phyloP scores from a whole-genome alignment of 2,888 invertebrate species.

The Saturnia pavonia region DNA sequence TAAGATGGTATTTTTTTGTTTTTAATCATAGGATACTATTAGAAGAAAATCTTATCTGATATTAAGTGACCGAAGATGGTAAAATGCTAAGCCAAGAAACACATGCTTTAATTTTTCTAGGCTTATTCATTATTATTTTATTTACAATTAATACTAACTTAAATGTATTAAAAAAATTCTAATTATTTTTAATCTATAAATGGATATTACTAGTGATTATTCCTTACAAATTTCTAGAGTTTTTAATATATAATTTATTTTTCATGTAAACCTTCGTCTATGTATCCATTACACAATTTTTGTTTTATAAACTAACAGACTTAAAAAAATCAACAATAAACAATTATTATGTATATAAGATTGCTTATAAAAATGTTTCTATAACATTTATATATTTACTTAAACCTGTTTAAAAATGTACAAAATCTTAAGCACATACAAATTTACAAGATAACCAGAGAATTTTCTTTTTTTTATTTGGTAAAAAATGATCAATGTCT shows the following conservation, averaged over 20 bases:
- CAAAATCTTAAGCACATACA: too few species aligned
- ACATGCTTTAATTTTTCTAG: not conserved
- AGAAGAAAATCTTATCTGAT: not conserved
- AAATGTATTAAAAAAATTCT: not conserved
- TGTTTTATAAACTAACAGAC: too few species aligned
- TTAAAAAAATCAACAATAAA: too few species aligned
- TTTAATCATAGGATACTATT: not conserved
- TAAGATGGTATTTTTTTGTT: too few species aligned
- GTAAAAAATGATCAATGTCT: not conserved
- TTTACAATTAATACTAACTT: not conserved
- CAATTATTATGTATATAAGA: too few species aligned
- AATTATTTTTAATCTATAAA: not conserved
- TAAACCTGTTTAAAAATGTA: too few species aligned
- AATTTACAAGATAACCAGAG: too few species aligned
- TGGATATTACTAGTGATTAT: not conserved
- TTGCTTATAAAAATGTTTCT: too few species aligned
- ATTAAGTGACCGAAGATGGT: not conserved
- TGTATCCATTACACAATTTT: not conserved
- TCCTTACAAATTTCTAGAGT: not conserved
- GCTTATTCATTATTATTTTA: not conserved
- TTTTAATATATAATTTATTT: not conserved
- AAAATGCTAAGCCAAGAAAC: not conserved
- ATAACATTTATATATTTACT: too few species aligned
- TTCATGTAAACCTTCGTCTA: not conserved
- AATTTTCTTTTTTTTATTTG: too few species aligned